Evolutionary conservation across 2,797 vertebrate species (phyloP).

Genomic region (Acanthurus leucopareius): DNA sequence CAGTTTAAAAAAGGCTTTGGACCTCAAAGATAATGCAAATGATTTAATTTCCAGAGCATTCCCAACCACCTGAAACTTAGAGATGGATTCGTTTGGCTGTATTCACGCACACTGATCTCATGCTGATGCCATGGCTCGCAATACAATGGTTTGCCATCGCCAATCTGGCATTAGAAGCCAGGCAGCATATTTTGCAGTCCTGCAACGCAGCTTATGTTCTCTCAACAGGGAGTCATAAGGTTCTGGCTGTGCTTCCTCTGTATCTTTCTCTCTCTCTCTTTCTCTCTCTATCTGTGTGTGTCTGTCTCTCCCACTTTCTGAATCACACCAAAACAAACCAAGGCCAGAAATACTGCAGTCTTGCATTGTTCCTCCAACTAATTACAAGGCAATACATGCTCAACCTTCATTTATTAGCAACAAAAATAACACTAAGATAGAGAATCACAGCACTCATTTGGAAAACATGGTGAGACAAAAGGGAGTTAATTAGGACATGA

Average conservation of each 20-base stretch:
- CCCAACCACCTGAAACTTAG: slow-evolving; percentile 45
- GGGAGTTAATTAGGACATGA: slow-evolving; percentile 80
- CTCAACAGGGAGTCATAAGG: slow-evolving; percentile 79
- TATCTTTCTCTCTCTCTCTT: slow-evolving; percentile 13
- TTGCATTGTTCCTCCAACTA: slow-evolving; percentile 81
- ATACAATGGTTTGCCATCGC: slow-evolving; percentile 77
- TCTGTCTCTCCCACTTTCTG: slow-evolving; percentile 43
- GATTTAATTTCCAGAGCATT: slow-evolving; percentile 50
- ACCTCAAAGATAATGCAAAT: neutral
- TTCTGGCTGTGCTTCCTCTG: slow-evolving; percentile 74
- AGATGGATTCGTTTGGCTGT: slow-evolving; percentile 69
- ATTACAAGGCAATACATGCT: slow-evolving; percentile 80
- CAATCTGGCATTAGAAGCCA: slow-evolving; percentile 83
- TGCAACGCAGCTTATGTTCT: slow-evolving; percentile 86
- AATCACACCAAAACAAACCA: slow-evolving; percentile 72
- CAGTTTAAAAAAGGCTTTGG: slow-evolving; percentile 10
- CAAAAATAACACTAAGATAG: slow-evolving; percentile 75
- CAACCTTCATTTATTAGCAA: slow-evolving; percentile 77
- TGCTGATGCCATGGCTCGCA: slow-evolving; percentile 65
- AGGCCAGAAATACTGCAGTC: slow-evolving; percentile 80
- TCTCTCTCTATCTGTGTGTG: neutral
- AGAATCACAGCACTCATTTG: slow-evolving; percentile 74
- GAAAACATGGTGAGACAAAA: slow-evolving; percentile 79
- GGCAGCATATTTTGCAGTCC: slow-evolving; percentile 82
- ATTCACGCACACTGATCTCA: slow-evolving; percentile 57